Conservation (phyloP, 37 sponge, comb jelly and placozoan genomes). For the Spongia lamella region DNA sequence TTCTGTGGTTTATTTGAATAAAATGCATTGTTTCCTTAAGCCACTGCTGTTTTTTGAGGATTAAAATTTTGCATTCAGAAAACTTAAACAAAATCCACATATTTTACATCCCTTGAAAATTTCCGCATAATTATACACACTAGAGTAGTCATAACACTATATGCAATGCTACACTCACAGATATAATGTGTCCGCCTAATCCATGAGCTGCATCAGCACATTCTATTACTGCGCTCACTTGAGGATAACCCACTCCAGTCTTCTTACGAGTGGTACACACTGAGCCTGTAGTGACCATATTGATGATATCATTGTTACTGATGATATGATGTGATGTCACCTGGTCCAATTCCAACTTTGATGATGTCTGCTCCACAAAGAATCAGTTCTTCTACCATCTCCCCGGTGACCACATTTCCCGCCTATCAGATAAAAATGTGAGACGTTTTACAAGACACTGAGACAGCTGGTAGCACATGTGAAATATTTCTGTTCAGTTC, state of each 20-base stretch:
- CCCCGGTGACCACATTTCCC: slow-evolving; percentile 98
- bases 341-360: slow-evolving; percentile 95
- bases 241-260: slow-evolving; percentile 97
- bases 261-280: slow-evolving; percentile 99
- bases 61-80: no score
- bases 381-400: slow-evolving; percentile 97
- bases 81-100: no score
- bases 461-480: no score
- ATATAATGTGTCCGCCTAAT: slow-evolving; percentile 94
- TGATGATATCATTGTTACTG: no score
- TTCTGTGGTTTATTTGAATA: no score
- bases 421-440: slow-evolving; percentile 33
- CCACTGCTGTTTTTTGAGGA: no score
- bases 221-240: slow-evolving; percentile 96
- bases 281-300: slow-evolving; percentile 71
- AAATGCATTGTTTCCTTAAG: no score
- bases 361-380: slow-evolving; percentile 96
- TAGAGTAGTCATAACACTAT: not conserved
- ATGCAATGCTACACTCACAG: slow-evolving; percentile 46
- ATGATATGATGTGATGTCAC: not conserved
- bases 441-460: no score
- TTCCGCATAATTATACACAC: not conserved
- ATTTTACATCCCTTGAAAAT: no score
- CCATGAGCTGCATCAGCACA: slow-evolving; percentile 99
- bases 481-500: no score